Evolutionary conservation across 2,113 vertebrate genomes (phyloP), one percentile per base, ranked within the genome.

Genomic region (Austrofundulus limnaeus): DNA sequence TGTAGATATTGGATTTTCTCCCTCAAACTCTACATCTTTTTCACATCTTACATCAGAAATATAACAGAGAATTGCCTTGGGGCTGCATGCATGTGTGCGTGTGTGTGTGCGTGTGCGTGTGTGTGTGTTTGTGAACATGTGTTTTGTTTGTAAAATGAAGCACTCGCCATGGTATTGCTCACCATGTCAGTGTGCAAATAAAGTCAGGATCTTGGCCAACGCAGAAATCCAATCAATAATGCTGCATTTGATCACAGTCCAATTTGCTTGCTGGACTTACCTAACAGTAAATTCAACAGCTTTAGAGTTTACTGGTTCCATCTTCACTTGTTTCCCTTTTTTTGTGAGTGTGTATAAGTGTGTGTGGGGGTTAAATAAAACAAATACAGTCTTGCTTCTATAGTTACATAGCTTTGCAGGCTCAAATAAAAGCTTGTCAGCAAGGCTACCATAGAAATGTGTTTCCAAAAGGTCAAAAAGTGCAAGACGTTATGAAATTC

Each of bases 221-320:
- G 61, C 81, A 82, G 72, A 80, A 85, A 85, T 83, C 58, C 60
- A 85, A 83, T 90, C 88, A 88, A 89, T 89, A 88, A 66, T 61
- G 47, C 62, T 61, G 55, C 70, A 73, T 82, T 87, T 87, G 82
- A 89, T 84, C 75, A 70, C 61, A 72, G 78, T 88, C 83, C 82
- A 85, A 85, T 89, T 88, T 88, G 69, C 77, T 73, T 72, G 77
- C 75, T 82, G 76, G 63, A 57, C 64, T 75, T 82, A 80, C 68
- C 83, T 75, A 82, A 86, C 82, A 77, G 77, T 77, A 79, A 82
- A 83, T 71, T 76, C 72, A 59, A 70, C 67, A 66, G 66, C 65
- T 81, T 85, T 73, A 67, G 66, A 72, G 66, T 75, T 77, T 61
- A 51, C 68, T 76, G 83, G 74, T 56, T 74, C 49, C 70, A 61